Base-by-base conservation (phyloP, 2,797 vertebrate genomes). In the Hydrolagus colliei region DNA sequence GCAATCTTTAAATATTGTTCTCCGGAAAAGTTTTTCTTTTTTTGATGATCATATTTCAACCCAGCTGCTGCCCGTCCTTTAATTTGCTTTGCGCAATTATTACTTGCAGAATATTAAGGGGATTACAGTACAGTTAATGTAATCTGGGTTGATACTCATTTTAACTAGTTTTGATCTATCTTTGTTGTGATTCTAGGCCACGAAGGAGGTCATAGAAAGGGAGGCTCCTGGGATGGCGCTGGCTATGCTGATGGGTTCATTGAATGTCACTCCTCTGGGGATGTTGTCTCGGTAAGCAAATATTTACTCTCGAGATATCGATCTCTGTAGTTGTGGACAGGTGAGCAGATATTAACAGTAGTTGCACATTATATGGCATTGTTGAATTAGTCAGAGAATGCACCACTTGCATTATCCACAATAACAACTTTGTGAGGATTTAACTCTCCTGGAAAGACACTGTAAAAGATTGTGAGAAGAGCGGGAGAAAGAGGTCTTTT, bases 211-310 rank as follows among this genome's bases (percentile, higher is more conserved):
- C 93, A 99, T 99, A 94, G 97, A 99, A 92, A 95, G 97, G 82
- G 97, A 99, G 94, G 97, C 97, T 86, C 97, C 97, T 86, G 97
- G 97, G 89, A 99, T 99, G 97, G 97, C 97, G 91, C 93, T 99
- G 91, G 97, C 97, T 74, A 99, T 99, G 97, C 93, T 99, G 92
- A 99, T 99, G 97, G 97, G 97, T 91, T 99, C 97, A 75, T 96
- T 98, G 90, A 98, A 98, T 92, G 97, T 99, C 93, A 99, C 97
- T 92, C 97, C 97, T 86, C 93, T 99, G 89, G 97, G 97, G 91
- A 99, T 99, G 97, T 96, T 99, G 84, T 99, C 97, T 93, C 97
- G 97, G 97, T 95, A 94, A 94, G 93, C 82, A 85, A 41, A 59
- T 14, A 5, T 52, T 65, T 71, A 52, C 2, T 2, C 41, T 32